Conservation (phyloP, 2,888 invertebrate species). For the Perizoma affinitatum region DNA sequence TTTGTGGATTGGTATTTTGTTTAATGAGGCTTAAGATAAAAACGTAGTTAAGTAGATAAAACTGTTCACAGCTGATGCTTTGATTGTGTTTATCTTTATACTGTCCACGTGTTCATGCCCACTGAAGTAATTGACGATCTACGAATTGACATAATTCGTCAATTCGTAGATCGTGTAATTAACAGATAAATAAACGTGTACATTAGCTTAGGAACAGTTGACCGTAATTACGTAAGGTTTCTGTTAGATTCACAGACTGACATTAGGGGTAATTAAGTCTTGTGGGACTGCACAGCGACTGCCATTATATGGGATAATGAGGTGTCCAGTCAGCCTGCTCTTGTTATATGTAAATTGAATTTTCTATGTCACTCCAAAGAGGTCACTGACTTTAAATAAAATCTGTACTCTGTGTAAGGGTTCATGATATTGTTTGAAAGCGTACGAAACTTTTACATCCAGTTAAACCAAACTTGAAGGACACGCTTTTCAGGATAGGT, state of each 20-base stretch:
- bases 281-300: slow-evolving; percentile 69
- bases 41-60: not conserved
- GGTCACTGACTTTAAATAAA: slow-evolving; percentile 55
- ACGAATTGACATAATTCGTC: slow-evolving; percentile 18
- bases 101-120: not conserved
- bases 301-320: slow-evolving; percentile 80
- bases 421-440: slow-evolving; percentile 18
- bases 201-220: slow-evolving; percentile 70
- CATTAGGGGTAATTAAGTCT: slow-evolving; percentile 80
- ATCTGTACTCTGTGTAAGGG: slow-evolving; percentile 26
- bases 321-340: slow-evolving; percentile 74
- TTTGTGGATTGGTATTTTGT: too few species aligned
- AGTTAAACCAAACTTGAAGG: slow-evolving; percentile 9
- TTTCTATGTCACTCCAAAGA: slow-evolving; percentile 60
- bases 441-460: slow-evolving; percentile 16
- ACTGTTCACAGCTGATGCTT: not conserved
- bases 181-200: slow-evolving; percentile 73
- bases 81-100: not conserved
- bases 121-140: too few species aligned
- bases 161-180: slow-evolving; percentile 49
- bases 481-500: slow-evolving; percentile 17
- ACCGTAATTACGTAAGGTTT: slow-evolving; percentile 73
- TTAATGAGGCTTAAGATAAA: not conserved
- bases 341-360: slow-evolving; percentile 80
- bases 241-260: slow-evolving; percentile 74